Evolutionary conservation across 2,888 invertebrate species (phyloP), one percentile per base, ranked within the genome.

Genomic region (Tanytarsus gracilentus): DNA sequence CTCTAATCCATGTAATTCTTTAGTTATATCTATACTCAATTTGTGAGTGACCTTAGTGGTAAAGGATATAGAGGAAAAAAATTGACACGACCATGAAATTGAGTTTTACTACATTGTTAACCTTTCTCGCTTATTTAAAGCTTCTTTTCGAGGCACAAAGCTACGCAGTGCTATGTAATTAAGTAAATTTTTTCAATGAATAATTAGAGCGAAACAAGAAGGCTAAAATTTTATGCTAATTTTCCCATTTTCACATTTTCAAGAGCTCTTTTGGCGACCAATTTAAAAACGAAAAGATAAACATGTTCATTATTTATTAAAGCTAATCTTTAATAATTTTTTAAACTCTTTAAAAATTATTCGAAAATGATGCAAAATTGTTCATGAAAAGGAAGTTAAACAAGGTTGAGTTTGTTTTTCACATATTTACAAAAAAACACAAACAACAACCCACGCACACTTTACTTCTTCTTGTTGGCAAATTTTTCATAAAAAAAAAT

Each of bases 1-100:
- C n/a, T n/a, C 40, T 56, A 56, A 56, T 56, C 55, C 23, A 44
- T 9, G 21, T 44, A 44, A n/a, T n/a, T n/a, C n/a, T n/a, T n/a
- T n/a, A n/a, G n/a, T n/a, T n/a, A n/a, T n/a, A n/a, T n/a, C n/a
- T n/a, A n/a, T n/a, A n/a, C n/a, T n/a, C n/a, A n/a, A n/a, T n/a
- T n/a, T n/a, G n/a, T n/a, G n/a, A n/a, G n/a, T n/a, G n/a, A n/a
- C n/a, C n/a, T n/a, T n/a, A n/a, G n/a, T n/a, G n/a, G n/a, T n/a
- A n/a, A n/a, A n/a, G n/a, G n/a, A n/a, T n/a, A n/a, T n/a, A n/a
- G n/a, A n/a, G n/a, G n/a, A n/a, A n/a, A n/a, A n/a, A 55, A 21
- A 39, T 18, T 55, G 55, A 39, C 52, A 52, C 25, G 55, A 36
- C 21, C 29, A 21, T 23, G 44, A 44, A 8, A 11, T 23, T 16